Conservation (phyloP, 2,797 vertebrate genomes). For the Hylomyscus alleni region DNA sequence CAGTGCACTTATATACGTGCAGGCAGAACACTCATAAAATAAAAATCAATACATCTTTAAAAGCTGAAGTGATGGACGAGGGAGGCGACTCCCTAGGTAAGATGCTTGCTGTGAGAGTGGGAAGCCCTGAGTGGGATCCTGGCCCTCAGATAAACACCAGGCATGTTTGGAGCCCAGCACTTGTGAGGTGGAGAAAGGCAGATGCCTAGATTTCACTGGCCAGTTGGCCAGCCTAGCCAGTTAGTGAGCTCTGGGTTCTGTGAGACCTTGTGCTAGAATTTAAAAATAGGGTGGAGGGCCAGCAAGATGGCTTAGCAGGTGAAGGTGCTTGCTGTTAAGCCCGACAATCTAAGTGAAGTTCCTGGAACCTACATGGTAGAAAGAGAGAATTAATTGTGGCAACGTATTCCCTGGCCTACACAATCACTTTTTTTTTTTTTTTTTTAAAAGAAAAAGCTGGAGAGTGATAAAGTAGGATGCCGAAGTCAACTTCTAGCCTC, state of each 20-base stretch:
- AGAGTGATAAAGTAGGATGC: neutral
- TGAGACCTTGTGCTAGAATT: neutral
- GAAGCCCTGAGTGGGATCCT: neutral
- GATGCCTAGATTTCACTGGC: neutral
- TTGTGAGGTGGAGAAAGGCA: neutral
- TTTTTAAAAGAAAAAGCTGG: neutral
- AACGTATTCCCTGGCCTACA: neutral
- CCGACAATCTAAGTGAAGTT: neutral
- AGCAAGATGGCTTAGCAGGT: neutral
- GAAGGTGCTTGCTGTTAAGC: neutral
- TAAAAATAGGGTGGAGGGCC: neutral
- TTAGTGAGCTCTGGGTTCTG: neutral
- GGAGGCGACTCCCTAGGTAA: neutral
- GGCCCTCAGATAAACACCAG: neutral
- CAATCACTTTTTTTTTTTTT: neutral
- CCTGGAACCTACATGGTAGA: neutral
- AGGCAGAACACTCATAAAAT: neutral
- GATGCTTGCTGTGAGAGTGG: neutral
- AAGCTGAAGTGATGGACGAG: neutral
- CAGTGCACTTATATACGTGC: neutral
- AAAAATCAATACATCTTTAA: neutral
- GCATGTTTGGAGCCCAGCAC: neutral
- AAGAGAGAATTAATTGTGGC: neutral
- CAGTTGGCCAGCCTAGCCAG: neutral
- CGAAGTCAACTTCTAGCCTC: neutral